Evolutionary conservation across 2,113 vertebrate species (phyloP).

Genomic region (Nothobranchius kuhntae): DNA sequence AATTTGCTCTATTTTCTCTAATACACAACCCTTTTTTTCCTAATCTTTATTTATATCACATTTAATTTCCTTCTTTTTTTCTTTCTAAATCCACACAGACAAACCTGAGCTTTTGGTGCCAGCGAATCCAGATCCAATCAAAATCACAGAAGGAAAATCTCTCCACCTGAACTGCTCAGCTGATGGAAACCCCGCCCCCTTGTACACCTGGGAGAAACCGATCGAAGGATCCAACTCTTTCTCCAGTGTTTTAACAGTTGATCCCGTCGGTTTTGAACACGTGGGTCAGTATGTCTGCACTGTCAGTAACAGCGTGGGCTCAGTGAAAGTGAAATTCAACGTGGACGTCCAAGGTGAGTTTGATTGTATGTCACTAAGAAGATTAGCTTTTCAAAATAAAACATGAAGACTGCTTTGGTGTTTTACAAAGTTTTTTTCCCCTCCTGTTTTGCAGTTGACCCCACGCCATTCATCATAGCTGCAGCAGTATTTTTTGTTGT

Average conservation of each 20-base stretch:
- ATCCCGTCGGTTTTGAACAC: background rate
- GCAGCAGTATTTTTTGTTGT: accelerated
- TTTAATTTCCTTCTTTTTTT: background rate
- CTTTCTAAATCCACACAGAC: slow-evolving; percentile 22
- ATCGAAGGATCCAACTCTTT: accelerated
- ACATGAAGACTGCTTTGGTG: background rate
- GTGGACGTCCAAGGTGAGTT: slow-evolving; percentile 40
- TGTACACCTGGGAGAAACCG: slow-evolving; percentile 27
- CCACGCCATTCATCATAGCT: background rate
- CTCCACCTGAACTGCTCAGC: slow-evolving; percentile 43
- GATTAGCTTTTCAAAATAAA: background rate
- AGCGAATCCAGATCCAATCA: accelerated
- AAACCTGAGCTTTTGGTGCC: accelerated
- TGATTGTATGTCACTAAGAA: background rate
- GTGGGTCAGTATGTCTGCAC: slow-evolving; percentile 34
- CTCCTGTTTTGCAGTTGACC: slow-evolving; percentile 13
- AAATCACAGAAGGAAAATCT: background rate
- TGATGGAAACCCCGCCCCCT: slow-evolving; percentile 47
- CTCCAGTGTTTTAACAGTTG: background rate
- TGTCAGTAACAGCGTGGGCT: background rate
- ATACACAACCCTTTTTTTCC: background rate
- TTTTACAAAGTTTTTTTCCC: background rate
- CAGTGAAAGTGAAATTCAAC: accelerated
- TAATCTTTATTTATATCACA: background rate
- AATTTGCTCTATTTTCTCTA: too few relatives aligned